Percentiles rank a stretch among this genome's conserved stretches.
These are phyloP conservation scores for Nesoenas mayeri DNA, from an alignment of 2,113 vertebrate species.

Conservation along the genomic window DNA sequence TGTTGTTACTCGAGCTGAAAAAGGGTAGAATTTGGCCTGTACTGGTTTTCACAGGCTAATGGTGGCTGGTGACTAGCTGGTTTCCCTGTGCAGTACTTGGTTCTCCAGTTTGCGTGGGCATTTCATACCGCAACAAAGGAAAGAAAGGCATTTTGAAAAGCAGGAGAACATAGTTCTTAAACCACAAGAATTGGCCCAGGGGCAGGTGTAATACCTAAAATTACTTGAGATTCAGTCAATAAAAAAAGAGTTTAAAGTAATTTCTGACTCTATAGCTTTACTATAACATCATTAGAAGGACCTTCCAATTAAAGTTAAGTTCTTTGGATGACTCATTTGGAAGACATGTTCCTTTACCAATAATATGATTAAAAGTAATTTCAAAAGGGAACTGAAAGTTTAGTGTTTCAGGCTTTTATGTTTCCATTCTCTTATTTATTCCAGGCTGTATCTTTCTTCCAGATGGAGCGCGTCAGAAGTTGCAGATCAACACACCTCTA, in stretches of 20 bases:
- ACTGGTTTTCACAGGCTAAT: background rate
- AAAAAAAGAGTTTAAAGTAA: slow-evolving; percentile 55
- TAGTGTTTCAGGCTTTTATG: background rate
- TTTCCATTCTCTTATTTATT: background rate
- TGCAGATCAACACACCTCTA: background rate
- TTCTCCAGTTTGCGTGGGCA: background rate
- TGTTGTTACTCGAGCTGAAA: background rate
- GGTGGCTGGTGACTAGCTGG: background rate
- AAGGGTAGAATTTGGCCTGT: background rate
- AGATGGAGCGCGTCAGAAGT: background rate
- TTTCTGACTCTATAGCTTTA: slow-evolving; percentile 17
- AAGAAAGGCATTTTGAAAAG: background rate
- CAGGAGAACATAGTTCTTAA: slow-evolving; percentile 2
- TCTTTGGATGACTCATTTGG: slow-evolving; percentile 18
- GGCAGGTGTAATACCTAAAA: slow-evolving; percentile 33
- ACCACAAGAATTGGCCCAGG: slow-evolving; percentile 42
- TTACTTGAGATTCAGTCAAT: slow-evolving; percentile 37
- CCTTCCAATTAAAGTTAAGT: background rate
- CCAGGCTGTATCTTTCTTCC: fast-evolving
- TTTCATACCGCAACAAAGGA: background rate
- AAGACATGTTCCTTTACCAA: background rate
- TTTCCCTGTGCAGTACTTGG: fast-evolving
- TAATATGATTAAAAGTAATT: background rate
- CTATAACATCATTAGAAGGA: background rate
- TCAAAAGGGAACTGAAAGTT: background rate